These are phyloP conservation scores for Chouioia cunea DNA, from an alignment of 2,888 invertebrate genomes.

Conservation along the genomic window DNA sequence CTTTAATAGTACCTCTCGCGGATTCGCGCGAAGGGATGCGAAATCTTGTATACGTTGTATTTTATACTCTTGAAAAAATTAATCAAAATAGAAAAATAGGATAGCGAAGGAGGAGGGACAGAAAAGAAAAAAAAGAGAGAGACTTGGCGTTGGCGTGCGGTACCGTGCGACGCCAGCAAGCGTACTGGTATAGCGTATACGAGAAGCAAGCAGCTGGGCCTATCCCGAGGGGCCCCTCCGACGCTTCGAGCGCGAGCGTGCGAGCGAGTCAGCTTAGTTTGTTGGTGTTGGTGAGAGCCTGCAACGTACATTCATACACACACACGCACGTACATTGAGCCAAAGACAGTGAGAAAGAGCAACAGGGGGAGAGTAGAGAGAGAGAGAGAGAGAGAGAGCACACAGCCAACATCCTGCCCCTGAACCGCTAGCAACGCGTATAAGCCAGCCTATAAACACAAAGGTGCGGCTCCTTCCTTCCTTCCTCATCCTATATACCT, in stretches of 20 bases:
- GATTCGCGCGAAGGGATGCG: too few species aligned
- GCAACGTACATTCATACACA: background rate
- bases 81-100: too few species aligned
- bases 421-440: background rate
- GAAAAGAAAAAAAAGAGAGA: background rate
- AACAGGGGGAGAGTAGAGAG: too few species aligned
- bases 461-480: constrained; percentile 1
- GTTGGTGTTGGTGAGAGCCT: constrained; percentile 1
- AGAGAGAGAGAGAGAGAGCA: too few species aligned
- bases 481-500: too few species aligned
- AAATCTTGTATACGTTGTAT: too few species aligned
- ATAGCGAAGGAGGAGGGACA: background rate
- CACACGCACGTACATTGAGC: background rate
- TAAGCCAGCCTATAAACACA: too few species aligned
- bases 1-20: too few species aligned
- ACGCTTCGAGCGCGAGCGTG: too few species aligned
- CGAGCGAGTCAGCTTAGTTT: constrained; percentile 55
- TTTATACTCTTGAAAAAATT: too few species aligned
- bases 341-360: background rate
- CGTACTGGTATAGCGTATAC: too few species aligned
- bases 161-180: constrained; percentile 62
- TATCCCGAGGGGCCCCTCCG: constrained; percentile 56
- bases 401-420: too few species aligned
- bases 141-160: constrained; percentile 59
- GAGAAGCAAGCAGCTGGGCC: constrained; percentile 53